Base-by-base conservation (phyloP, 2,888 invertebrate species). In the Eutolmus rufibarbis region DNA sequence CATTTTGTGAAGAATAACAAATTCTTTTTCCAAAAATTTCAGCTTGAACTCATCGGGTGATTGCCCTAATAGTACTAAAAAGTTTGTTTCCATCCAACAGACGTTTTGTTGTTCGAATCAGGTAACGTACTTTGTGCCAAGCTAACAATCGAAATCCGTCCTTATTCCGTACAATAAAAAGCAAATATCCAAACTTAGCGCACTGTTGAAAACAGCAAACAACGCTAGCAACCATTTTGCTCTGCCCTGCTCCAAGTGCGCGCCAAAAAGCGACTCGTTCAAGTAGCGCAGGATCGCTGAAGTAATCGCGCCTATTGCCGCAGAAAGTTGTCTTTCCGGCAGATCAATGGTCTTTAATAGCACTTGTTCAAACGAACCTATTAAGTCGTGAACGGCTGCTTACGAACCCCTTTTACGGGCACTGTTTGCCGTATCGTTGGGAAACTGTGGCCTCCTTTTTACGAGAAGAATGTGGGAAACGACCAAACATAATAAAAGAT, bases 371-470 rank as follows among this genome's bases (percentile, higher is more conserved):
- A 79, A 79, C 51, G 51, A 23, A 23, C 19, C 46, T 34, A 51
- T 23, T 19, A 66, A 23, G 66, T 23, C 66, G 66, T 66, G 66
- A 66, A 66, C 66, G 28, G 66, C 66, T 28, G 66, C 66, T 19
- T 66, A 57, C 28, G 28, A 23, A 8, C 66, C 51, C 79, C 79
- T 51, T 79, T 79, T 79, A 79, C 51, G 40, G 79, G 7, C 46
- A 16, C n/a, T 79, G 51, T 79, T 79, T 79, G 40, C 51, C 28
- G 16, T 46, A 12, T 79, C 16, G 51, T 79, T 46, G 31, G 51
- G 51, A 14, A 79, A 79, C 40, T 12, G 43, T 79, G 79, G 28
- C 79, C 79, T 79, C 79, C 51, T 79, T 79, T 79, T 79, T 23
- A 66, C 66, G 19, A 19, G 66, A 51, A 78, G 19, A 43, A 43